These are phyloP conservation scores for Phymanthus crucifer DNA, from an alignment of 92 coral and sea anemone species.

Conservation along the genomic window DNA sequence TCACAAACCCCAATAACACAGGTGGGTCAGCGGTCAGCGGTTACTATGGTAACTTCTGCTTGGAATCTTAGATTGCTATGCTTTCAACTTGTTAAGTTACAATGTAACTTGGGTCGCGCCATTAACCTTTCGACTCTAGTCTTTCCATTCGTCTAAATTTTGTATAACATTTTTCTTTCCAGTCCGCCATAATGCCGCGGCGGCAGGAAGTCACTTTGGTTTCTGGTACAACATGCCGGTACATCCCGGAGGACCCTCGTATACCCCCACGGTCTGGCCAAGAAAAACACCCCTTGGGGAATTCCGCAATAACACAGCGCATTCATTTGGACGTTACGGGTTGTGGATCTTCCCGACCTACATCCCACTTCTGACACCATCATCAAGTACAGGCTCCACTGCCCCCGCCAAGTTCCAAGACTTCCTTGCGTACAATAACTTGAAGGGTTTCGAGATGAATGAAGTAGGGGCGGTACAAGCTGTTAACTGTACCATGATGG, in stretches of 20 bases:
- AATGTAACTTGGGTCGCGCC: too few species aligned
- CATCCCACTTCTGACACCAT: constrained; percentile 58
- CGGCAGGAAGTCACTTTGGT: constrained; percentile 91
- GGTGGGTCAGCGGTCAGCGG: constrained; percentile 30
- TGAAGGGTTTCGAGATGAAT: constrained; percentile 81
- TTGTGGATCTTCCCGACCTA: constrained; percentile 89
- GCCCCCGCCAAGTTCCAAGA: constrained; percentile 78
- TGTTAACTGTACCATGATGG: constrained; percentile 71
- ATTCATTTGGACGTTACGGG: constrained; percentile 91
- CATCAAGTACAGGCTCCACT: constrained; percentile 40
- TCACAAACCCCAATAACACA: constrained; percentile 89
- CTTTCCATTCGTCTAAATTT: neutral
- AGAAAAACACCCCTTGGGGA: constrained; percentile 71
- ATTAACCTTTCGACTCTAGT: neutral
- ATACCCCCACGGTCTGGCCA: constrained; percentile 83
- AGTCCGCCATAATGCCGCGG: constrained; percentile 86
- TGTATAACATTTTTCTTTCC: neutral
- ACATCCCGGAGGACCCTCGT: constrained; percentile 94
- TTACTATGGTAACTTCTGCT: neutral
- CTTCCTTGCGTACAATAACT: constrained; percentile 81
- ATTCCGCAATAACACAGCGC: constrained; percentile 89
- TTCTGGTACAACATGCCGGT: constrained; percentile 89
- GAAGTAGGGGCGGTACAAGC: constrained; percentile 76
- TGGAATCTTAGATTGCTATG: too few species aligned
- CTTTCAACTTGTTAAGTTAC: too few species aligned